Evolutionary conservation across 2,888 invertebrate genomes (phyloP).

Genomic region (Steinernema carpocapsae): DNA sequence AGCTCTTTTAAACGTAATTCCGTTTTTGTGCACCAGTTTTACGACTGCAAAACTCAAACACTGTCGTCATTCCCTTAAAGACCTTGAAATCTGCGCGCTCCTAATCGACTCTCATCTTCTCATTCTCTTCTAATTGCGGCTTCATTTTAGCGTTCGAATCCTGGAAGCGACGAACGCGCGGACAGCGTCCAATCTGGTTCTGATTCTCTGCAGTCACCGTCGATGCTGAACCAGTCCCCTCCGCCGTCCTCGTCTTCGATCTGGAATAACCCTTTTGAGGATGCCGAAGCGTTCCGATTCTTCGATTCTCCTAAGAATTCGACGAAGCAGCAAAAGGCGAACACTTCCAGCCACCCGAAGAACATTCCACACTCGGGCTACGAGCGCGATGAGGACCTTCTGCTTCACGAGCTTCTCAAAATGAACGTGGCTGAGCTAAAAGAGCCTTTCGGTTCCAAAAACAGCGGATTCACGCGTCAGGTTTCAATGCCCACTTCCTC

Average conservation of each 20-base stretch:
- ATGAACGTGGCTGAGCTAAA: constrained; percentile 6
- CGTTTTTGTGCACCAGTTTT: no score
- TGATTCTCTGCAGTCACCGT: constrained; percentile 37
- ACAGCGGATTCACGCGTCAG: not conserved
- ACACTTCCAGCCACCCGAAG: not conserved
- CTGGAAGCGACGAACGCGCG: constrained; percentile 37
- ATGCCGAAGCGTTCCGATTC: constrained; percentile 3
- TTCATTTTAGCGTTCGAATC: constrained; percentile 21
- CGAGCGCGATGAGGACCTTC: constrained; percentile 36
- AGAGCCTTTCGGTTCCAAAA: not conserved
- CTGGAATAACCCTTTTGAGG: constrained; percentile 27
- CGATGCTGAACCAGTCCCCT: constrained; percentile 26
- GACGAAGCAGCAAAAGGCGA: not conserved
- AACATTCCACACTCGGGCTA: constrained; percentile 33
- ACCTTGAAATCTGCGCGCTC: no score
- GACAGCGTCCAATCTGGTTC: constrained; percentile 39
- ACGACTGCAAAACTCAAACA: constrained; percentile 14
- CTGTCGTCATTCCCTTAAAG: not conserved
- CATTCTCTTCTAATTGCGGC: constrained; percentile 23
- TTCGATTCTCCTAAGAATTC: not conserved
- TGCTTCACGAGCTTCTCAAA: constrained; percentile 35
- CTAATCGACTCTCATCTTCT: no score
- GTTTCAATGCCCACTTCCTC: not conserved
- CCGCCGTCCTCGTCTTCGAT: not conserved
- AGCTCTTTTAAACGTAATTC: no score